Evolutionary conservation across 1,140 invertebrate genomes (phyloP), one percentile per base, ranked within the genome.

Genomic region (Sipha flava): DNA sequence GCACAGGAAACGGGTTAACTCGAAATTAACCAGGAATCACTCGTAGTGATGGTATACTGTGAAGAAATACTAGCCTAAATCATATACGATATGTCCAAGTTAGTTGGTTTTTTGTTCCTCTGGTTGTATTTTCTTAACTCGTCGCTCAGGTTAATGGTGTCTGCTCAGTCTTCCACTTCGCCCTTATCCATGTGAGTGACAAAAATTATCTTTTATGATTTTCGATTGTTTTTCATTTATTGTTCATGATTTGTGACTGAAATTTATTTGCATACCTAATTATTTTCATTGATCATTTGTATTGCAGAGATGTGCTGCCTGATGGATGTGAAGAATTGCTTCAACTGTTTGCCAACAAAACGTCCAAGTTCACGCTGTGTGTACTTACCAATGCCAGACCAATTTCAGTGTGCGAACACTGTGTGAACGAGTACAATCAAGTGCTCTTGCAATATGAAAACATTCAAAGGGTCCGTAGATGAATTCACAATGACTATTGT

Each of bases 341-440:
- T 23, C 77, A 82, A 64, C 34, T 31, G 3, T 83, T 81, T 80
- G 82, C 81, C 3, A 68, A 79, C 3, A 72, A 75, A 43, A 81
- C 82, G 0, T 80, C 81, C 9, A 83, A 81, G 59, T 83, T 81
- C 40, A 83, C 82, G 3, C n/a, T 64, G 10, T 83, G 82, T 64
- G 72, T 82, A 1, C 64, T 83, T 18, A 68, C 47, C 6, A 23
- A 81, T 80, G 81, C 82, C 45, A 77, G 82, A 0, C 82, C 82
- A 12, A 83, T 83, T 12, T 68, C 18, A 2, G 66, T 83, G 9
- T 83, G 82, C 34, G 16, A 80, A 72, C 26, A 37, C 18, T 83
- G 82, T 54, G 59, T 81, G 7, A 79, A 81, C 14, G 59, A 80
- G 14, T 82, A 80, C 45, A 47, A 75, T 14, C 23, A 75, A 31